phyloP scores from a whole-genome alignment of 1,140 invertebrate genomes.

The Bombus superbus region DNA sequence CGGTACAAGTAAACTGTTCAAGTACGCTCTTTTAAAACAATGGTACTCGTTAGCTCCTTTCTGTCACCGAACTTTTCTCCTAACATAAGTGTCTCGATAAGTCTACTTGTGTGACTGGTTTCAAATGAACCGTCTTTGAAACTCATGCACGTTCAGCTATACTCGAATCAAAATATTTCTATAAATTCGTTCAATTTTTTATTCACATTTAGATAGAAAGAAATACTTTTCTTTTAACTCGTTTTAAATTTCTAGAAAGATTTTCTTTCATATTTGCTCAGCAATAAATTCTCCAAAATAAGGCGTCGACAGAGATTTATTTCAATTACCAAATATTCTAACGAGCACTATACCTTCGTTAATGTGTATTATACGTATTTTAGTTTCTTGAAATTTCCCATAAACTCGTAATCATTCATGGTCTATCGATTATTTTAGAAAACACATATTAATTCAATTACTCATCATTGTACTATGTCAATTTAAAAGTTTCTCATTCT shows the following conservation, averaged over 20 bases:
- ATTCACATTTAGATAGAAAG: not conserved
- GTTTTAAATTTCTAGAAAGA: not conserved
- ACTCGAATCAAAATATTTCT: slow-evolving; percentile 3
- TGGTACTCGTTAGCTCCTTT: not conserved
- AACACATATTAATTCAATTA: too few species aligned
- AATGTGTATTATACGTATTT: too few species aligned
- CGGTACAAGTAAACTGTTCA: not conserved
- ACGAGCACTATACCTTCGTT: too few species aligned
- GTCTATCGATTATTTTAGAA: not conserved
- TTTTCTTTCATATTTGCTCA: not conserved
- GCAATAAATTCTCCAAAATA: too few species aligned
- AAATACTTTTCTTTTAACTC: not conserved
- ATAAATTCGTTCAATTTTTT: not conserved
- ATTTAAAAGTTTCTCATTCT: not conserved
- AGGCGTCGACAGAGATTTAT: too few species aligned
- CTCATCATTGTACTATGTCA: too few species aligned
- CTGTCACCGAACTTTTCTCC: slow-evolving; percentile 16
- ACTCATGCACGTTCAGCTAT: slow-evolving; percentile 25
- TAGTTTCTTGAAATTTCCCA: not conserved
- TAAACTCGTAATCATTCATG: not conserved
- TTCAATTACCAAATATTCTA: too few species aligned
- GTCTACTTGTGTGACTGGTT: not conserved
- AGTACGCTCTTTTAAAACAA: not conserved
- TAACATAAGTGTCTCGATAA: slow-evolving; percentile 4
- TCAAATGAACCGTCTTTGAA: slow-evolving; percentile 1